Conservation (phyloP, 2,888 invertebrate genomes). For the Heliconius charithonia region DNA sequence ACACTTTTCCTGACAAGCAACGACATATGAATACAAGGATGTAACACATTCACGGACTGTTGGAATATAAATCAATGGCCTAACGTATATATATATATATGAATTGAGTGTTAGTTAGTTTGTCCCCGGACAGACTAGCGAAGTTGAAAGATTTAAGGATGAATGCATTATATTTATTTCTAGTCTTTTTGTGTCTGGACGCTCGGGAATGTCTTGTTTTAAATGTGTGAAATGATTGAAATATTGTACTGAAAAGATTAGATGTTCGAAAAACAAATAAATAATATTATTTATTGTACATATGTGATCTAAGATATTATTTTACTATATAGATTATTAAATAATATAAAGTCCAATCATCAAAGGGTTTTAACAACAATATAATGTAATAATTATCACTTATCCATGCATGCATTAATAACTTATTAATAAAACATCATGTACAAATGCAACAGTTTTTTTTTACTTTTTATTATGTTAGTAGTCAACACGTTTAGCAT, state of each 20-base stretch:
- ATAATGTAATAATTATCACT: too few species aligned
- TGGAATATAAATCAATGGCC: constrained; percentile 51
- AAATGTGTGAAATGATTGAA: neutral
- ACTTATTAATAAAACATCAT: too few species aligned
- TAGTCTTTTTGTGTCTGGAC: constrained; percentile 24
- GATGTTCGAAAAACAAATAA: neutral
- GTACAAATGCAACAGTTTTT: too few species aligned
- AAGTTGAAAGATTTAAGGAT: constrained; percentile 42
- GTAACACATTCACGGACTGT: constrained; percentile 50
- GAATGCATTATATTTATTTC: constrained; percentile 33
- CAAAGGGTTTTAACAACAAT: too few species aligned
- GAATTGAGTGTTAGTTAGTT: constrained; percentile 44
- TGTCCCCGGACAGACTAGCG: constrained; percentile 38
- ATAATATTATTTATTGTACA: neutral
- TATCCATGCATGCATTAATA: too few species aligned
- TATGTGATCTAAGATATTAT: too few species aligned
- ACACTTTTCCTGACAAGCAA: constrained; percentile 41
- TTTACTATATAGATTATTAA: too few species aligned
- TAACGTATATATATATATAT: constrained; percentile 32
- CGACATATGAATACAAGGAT: constrained; percentile 54
- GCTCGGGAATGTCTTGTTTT: constrained; percentile 1
- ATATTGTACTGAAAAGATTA: neutral
- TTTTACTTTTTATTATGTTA: too few species aligned
- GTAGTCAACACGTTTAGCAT: too few species aligned
- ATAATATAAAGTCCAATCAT: too few species aligned